Conservation (phyloP, 2,113 vertebrate genomes). For the Martes martes region DNA sequence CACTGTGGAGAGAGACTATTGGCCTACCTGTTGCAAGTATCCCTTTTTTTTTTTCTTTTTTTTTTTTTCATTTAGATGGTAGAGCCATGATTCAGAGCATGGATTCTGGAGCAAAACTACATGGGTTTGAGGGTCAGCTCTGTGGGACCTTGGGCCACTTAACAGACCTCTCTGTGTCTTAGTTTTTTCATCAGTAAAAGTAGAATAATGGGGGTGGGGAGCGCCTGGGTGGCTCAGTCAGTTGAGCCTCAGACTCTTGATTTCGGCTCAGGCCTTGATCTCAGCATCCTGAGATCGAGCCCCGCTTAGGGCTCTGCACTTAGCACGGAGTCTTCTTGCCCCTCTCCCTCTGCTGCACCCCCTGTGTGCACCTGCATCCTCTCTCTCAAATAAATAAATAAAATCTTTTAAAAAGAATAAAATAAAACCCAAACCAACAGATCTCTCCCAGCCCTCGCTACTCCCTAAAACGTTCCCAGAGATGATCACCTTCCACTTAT, state of each 20-base stretch:
- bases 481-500: background rate
- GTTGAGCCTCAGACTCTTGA: background rate
- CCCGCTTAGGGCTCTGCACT: background rate
- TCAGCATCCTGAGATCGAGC: background rate
- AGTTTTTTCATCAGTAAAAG: background rate
- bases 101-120: background rate
- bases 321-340: background rate
- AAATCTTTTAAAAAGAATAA: background rate
- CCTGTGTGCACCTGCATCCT: too few species aligned
- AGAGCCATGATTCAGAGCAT: background rate
- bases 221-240: background rate
- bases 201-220: background rate
- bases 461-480: background rate
- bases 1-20: background rate
- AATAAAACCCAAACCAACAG: background rate
- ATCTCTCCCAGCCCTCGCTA: background rate
- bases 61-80: background rate
- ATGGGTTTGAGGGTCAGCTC: too few species aligned
- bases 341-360: background rate
- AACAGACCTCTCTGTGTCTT: background rate
- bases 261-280: background rate
- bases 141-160: background rate
- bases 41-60: background rate
- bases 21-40: background rate
- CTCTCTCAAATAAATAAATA: background rate